Evolutionary conservation across 2,113 vertebrate genomes (phyloP).

Genomic region (Struthidea cinerea): DNA sequence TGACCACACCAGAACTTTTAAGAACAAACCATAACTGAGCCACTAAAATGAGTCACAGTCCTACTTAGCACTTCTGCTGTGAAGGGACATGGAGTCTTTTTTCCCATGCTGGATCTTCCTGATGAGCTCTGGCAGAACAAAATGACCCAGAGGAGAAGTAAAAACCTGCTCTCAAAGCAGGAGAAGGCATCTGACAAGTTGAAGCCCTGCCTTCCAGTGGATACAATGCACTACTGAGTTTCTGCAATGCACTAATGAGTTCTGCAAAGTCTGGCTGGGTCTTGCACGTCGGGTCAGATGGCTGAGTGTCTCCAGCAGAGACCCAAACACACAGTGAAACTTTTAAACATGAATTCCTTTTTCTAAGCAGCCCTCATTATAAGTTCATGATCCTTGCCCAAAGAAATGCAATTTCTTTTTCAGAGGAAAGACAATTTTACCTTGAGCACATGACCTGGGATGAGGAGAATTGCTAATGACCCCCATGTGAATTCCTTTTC

Average conservation of each 20-base stretch:
- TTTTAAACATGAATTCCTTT: background rate
- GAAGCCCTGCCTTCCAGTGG: background rate
- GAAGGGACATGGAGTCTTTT: background rate
- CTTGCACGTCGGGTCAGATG: background rate
- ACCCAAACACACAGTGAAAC: background rate
- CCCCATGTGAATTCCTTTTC: background rate
- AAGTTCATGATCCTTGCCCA: rapidly evolving
- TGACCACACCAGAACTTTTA: background rate
- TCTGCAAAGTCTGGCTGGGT: background rate
- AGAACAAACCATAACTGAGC: background rate
- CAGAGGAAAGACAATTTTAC: background rate
- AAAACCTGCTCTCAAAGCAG: background rate
- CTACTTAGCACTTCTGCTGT: background rate
- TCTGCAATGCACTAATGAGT: background rate
- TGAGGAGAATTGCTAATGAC: background rate
- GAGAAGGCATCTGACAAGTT: background rate
- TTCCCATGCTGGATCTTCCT: background rate
- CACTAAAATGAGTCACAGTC: background rate
- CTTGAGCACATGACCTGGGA: background rate
- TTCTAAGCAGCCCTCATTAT: background rate
- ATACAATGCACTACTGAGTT: background rate
- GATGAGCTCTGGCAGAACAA: background rate
- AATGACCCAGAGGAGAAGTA: background rate
- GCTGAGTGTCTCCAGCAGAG: background rate
- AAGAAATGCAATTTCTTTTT: background rate